A percentile compares a stretch with the other conserved stretches of the same genome.
These are phyloP conservation scores for Amphipyra berbera DNA, from an alignment of 2,888 invertebrate genomes.

Conservation along the genomic window DNA sequence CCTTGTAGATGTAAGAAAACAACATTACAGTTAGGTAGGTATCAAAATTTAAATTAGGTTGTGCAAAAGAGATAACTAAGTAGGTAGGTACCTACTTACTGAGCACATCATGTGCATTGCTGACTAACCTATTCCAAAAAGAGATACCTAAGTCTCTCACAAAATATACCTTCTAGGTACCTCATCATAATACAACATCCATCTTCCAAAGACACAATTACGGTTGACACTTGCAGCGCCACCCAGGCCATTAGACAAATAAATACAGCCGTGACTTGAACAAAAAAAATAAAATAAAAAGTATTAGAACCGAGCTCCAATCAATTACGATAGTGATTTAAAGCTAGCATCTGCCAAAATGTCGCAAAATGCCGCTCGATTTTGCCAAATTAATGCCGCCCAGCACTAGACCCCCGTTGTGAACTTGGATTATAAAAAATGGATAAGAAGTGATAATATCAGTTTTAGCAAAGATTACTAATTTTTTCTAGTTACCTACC, in stretches of 20 bases:
- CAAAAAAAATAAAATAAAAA: slow-evolving; percentile 45
- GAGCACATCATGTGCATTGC: too few species aligned
- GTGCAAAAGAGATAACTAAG: too few species aligned
- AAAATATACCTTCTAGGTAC: too few species aligned
- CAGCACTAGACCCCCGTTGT: slow-evolving; percentile 42
- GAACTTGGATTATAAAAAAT: slow-evolving; percentile 24
- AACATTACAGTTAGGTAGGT: too few species aligned
- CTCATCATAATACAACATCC: not conserved
- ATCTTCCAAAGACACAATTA: slow-evolving; percentile 8
- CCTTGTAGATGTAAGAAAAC: too few species aligned
- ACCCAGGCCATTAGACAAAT: slow-evolving; percentile 30
- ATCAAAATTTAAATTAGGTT: too few species aligned
- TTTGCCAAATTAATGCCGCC: slow-evolving; percentile 62
- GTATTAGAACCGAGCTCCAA: slow-evolving; percentile 53
- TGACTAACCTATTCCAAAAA: too few species aligned
- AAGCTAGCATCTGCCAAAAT: slow-evolving; percentile 63
- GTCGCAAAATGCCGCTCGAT: slow-evolving; percentile 57
- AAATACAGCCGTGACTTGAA: slow-evolving; percentile 20
- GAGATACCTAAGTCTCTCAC: too few species aligned
- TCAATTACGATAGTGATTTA: slow-evolving; percentile 62
- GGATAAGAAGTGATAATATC: slow-evolving; percentile 33
- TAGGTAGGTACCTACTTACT: too few species aligned
- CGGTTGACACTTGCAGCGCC: slow-evolving; percentile 20
- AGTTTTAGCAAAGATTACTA: too few species aligned
- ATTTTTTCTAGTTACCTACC: too few species aligned